A percentile compares a stretch with the other conserved stretches of the same genome.
These are phyloP conservation scores for Brenthis hecate DNA, from an alignment of 2,888 invertebrate species.

Conservation along the genomic window DNA sequence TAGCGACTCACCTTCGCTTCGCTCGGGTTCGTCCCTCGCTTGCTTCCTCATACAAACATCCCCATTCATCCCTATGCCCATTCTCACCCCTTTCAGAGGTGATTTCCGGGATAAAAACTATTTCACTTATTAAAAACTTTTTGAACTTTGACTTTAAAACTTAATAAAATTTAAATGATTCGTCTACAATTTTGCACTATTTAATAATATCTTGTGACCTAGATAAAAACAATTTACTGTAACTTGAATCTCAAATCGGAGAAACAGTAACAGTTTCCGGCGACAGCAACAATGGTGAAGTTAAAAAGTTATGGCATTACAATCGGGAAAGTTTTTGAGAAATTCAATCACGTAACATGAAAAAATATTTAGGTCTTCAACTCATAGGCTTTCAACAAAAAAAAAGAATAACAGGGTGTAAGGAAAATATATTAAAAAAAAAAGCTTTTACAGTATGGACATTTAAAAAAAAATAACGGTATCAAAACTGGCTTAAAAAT, in stretches of 20 bases:
- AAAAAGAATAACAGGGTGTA: background rate
- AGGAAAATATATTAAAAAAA: background rate
- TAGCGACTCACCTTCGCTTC: too few species aligned
- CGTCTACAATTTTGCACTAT: background rate
- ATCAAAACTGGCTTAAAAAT: too few species aligned
- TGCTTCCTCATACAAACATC: too few species aligned
- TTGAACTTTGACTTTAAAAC: too few species aligned
- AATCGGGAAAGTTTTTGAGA: conserved; percentile 15
- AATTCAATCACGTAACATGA: conserved; percentile 2
- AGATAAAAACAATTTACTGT: conserved; percentile 23
- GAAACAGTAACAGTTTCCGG: conserved; percentile 20
- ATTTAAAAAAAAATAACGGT: too few species aligned
- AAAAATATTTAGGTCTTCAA: conserved; percentile 13
- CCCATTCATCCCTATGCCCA: too few species aligned
- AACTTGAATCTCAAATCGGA: conserved; percentile 15
- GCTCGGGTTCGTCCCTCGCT: too few species aligned
- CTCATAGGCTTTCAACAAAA: too few species aligned
- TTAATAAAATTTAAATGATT: too few species aligned
- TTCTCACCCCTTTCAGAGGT: too few species aligned
- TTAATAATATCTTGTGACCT: background rate
- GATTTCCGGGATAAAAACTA: too few species aligned
- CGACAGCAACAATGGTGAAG: conserved; percentile 15
- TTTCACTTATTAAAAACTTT: too few species aligned
- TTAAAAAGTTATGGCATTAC: conserved; percentile 19
- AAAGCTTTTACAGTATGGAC: background rate